Evolutionary conservation across 2,797 vertebrate species (phyloP).

Genomic region (Trematomus bernacchii): DNA sequence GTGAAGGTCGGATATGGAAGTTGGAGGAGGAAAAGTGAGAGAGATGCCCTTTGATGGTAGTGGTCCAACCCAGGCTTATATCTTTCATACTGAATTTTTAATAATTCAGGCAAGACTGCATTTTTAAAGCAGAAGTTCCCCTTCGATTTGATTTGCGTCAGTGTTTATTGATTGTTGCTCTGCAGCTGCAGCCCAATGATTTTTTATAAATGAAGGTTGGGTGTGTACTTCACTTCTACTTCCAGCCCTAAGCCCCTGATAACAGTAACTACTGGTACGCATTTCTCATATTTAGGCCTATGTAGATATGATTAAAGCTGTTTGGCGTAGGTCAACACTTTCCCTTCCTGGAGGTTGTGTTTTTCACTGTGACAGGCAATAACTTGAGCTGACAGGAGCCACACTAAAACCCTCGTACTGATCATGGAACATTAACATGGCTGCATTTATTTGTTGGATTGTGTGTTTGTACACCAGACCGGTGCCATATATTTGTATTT

Average conservation of each 20-base stretch:
- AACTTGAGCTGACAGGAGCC: constrained; percentile 35
- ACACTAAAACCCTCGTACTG: constrained; percentile 8
- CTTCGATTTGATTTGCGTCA: constrained; percentile 35
- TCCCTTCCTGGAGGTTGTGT: constrained; percentile 14
- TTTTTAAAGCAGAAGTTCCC: constrained; percentile 34
- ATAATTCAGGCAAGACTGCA: constrained; percentile 23
- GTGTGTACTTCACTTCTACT: constrained; percentile 13
- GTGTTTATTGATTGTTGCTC: constrained; percentile 39
- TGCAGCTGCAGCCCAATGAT: constrained; percentile 28
- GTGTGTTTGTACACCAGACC: neutral
- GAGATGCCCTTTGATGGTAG: constrained; percentile 21
- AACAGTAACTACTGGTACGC: constrained; percentile 1
- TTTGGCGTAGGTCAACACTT: constrained; percentile 9
- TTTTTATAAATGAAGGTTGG: constrained; percentile 41
- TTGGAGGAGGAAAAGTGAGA: neutral
- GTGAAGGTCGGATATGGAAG: constrained; percentile 3
- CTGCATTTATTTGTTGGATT: neutral
- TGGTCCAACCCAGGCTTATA: constrained; percentile 9
- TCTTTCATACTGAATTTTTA: constrained; percentile 23
- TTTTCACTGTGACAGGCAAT: constrained; percentile 14
- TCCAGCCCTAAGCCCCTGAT: constrained; percentile 8
- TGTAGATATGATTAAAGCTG: neutral
- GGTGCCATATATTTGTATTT: constrained; percentile 40
- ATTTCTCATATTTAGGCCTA: constrained; percentile 4
- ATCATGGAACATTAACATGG: constrained; percentile 15